Base-by-base conservation (phyloP, 2,888 invertebrate species). In the Agriopis aurantiaria region DNA sequence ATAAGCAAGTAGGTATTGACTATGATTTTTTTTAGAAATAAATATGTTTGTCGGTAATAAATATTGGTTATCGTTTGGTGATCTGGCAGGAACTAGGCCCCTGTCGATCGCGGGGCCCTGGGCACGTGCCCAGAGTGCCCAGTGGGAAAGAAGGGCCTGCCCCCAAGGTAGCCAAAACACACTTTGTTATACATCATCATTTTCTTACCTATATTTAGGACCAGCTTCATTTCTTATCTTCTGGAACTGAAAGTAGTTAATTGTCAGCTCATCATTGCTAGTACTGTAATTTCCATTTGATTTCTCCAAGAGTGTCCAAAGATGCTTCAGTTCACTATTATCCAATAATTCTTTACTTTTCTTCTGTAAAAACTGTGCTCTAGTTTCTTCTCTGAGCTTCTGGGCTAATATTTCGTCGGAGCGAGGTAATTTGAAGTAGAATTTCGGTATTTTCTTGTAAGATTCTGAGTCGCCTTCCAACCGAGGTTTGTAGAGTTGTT, bases 321-420 rank as follows among this genome's bases (percentile, higher is more conserved):
- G 90, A 53, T 97, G 96, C 88, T 97, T 97, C 62, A 99, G 88
- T 88, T 99, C 99, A 83, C 97, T 97, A 85, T 98, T 98, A 87
- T 98, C 97, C 40, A 99, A 89, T 45, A 99, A 91, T 81, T 98
- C 97, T 80, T 97, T 96, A 72, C 97, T 98, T 82, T 97, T 96
- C 85, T 97, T 96, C 89, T 98, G 98, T 58, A 99, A 89, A 85
- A 98, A 98, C 72, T 97, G 95, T 3, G 98, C 97, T 81, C 98
- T 95, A 0, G 98, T 97, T 88, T 98, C 98, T 89, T 98, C 98
- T 67, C 98, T 95, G 53, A 98, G 89, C 88, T 98, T 98, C 83
- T 97, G 97, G 1, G 97, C 95, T 5, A 98, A 83, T 8, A 96
- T 94, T 81, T 98, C 98, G 78, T 96, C 96, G 61, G 97, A 96